phyloP scores from a whole-genome alignment of 2,888 invertebrate species.

The Thelaira solivaga region DNA sequence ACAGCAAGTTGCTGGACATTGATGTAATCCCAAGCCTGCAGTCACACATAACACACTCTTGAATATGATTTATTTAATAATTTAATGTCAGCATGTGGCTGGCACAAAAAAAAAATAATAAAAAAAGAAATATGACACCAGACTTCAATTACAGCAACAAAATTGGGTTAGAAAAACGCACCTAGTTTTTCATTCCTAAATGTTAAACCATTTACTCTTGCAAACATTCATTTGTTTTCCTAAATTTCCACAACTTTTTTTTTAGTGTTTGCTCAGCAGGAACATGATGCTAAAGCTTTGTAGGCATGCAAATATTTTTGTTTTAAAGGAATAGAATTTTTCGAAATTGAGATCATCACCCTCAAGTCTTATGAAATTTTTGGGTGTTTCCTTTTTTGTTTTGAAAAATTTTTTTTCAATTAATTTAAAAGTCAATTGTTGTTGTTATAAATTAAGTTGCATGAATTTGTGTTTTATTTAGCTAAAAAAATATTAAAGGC shows the following conservation, averaged over 20 bases:
- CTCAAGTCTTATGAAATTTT: background rate
- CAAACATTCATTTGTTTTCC: too few species aligned
- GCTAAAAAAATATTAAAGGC: too few species aligned
- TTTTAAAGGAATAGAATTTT: too few species aligned
- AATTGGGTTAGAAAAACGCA: conserved; percentile 16
- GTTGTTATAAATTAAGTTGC: background rate
- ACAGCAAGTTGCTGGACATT: too few species aligned
- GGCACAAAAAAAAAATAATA: background rate
- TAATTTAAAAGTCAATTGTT: conserved; percentile 42
- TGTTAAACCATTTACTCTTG: too few species aligned
- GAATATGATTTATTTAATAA: too few species aligned
- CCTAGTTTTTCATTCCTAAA: background rate
- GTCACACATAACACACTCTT: too few species aligned
- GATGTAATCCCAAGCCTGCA: too few species aligned
- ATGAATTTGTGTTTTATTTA: too few species aligned
- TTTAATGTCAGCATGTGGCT: conserved; percentile 30
- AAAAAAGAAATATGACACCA: background rate
- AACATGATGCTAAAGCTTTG: too few species aligned
- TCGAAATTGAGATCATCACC: conserved; percentile 48
- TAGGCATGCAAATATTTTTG: too few species aligned
- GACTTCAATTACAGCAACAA: background rate
- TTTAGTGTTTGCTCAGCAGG: too few species aligned
- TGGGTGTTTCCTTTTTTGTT: conserved; percentile 41
- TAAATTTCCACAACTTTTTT: background rate
- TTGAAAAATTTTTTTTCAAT: conserved; percentile 51